Evolutionary conservation across 2,797 vertebrate genomes (phyloP), one percentile per base, ranked within the genome.

Genomic region (Dromococcyx pavoninus): DNA sequence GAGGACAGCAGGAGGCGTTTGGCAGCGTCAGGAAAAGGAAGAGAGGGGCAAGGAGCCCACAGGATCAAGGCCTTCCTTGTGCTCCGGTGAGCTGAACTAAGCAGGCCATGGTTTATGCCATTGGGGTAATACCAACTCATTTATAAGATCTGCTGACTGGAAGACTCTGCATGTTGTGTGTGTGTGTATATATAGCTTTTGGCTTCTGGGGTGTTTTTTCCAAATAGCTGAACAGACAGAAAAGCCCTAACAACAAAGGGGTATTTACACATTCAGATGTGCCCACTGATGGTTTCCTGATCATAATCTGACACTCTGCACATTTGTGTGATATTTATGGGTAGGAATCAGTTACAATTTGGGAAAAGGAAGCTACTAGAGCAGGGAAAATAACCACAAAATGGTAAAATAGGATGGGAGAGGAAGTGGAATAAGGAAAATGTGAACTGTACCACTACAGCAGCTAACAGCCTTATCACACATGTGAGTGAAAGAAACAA

Each of bases 191-290:
- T n/a, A n/a, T 54, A 87, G 56, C 62, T 86, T 93, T 84, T 95
- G 92, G 86, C 93, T 95, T 92, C 81, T 95, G 66, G 69, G 75
- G 58, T 95, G 72, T 70, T 94, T 83, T 81, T 86, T 60, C 65
- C 56, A 88, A 91, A 83, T 48, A 93, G 88, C 92, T 95, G 93
- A 96, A 72, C 50, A 86, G 46, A 93, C 75, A 95, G 91, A 96
- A 95, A 93, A 92, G 13, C 73, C 76, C 86, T 65, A 43, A 81
- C n/a, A 89, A 86, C 61, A 78, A 76, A 9, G 1, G 37, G 39
- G 43, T 61, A 70, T 93, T 94, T 94, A 86, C 51, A 81, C 76
- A 78, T 83, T 94, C 66, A 89, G 82, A 83, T 70, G 57, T 88
- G 39, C 39, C 78, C 75, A 39, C 58, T 77, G 58, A 94, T 84